Conservation (phyloP, 2,113 vertebrate species). For the Erinaceus europaeus region DNA sequence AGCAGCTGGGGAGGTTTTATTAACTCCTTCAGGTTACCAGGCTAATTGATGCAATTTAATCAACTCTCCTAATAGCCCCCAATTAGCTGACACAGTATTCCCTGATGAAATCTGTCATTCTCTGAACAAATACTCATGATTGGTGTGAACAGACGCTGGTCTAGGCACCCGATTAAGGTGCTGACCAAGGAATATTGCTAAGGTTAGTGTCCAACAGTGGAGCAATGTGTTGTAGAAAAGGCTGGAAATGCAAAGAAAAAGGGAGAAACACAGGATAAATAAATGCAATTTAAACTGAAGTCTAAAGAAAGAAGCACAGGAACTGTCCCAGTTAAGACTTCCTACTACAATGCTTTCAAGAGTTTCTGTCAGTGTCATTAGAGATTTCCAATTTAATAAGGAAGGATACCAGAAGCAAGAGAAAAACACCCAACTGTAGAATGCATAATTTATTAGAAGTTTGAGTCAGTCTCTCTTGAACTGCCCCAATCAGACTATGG, state of each 20-base stretch:
- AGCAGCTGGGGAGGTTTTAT: slow-evolving; percentile 18
- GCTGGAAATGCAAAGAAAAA: background rate
- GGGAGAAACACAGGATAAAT: background rate
- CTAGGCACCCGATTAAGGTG: background rate
- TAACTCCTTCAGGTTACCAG: slow-evolving; percentile 24
- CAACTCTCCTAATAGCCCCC: background rate
- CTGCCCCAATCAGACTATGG: background rate
- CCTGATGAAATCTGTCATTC: background rate
- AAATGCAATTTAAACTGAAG: background rate
- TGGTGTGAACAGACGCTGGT: background rate
- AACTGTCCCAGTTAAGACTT: background rate
- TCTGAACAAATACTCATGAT: background rate
- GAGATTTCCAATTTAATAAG: background rate
- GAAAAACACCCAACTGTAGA: slow-evolving; percentile 11
- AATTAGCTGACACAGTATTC: background rate
- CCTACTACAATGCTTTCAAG: background rate
- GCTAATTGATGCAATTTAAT: slow-evolving; percentile 21
- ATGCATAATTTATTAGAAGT: slow-evolving; percentile 11
- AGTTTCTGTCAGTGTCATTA: background rate
- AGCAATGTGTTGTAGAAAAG: background rate
- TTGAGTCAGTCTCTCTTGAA: slow-evolving; percentile 1
- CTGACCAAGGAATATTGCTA: too few relatives aligned
- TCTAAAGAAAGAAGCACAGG: background rate
- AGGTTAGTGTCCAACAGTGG: background rate
- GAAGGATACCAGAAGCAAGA: background rate